phyloP scores from a whole-genome alignment of 2,888 invertebrate species.

The Mythimna albipuncta region DNA sequence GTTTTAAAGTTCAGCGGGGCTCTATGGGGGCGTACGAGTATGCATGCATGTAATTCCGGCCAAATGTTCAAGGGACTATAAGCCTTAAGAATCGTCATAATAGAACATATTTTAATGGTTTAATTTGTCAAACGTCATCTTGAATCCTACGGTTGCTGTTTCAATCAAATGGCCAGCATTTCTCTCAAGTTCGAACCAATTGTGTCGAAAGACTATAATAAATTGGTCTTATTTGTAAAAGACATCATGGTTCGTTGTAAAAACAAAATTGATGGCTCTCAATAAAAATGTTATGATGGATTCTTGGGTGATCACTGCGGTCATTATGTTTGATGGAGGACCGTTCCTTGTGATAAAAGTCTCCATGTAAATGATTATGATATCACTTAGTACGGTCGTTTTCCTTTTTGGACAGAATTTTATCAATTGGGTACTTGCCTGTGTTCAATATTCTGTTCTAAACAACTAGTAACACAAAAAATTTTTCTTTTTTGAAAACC shows the following conservation, averaged over 20 bases:
- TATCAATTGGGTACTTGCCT: slow-evolving; percentile 1
- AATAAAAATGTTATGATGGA: slow-evolving; percentile 68
- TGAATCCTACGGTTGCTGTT: slow-evolving; percentile 54
- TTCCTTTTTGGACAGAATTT: slow-evolving; percentile 19
- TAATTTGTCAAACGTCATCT: slow-evolving; percentile 60
- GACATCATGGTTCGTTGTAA: slow-evolving; percentile 55
- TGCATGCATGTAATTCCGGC: too few species aligned
- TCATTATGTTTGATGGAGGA: slow-evolving; percentile 60
- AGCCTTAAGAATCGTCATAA: slow-evolving; percentile 32
- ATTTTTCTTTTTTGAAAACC: too few species aligned
- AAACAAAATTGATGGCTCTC: slow-evolving; percentile 59
- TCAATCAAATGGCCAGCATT: slow-evolving; percentile 64
- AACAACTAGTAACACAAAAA: too few species aligned
- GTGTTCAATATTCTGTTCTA: too few species aligned
- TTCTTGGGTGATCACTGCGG: slow-evolving; percentile 55
- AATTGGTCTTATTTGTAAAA: slow-evolving; percentile 67
- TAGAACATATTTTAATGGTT: slow-evolving; percentile 63
- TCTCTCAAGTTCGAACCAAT: slow-evolving; percentile 61
- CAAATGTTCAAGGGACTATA: too few species aligned
- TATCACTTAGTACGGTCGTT: slow-evolving; percentile 47
- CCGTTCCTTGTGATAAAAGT: slow-evolving; percentile 53
- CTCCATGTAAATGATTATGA: slow-evolving; percentile 57
- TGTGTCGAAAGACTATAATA: slow-evolving; percentile 62
- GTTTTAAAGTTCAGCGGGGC: too few species aligned
- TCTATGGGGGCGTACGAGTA: too few species aligned